These are phyloP conservation scores for Phalloptychus januarius DNA, from an alignment of 2,797 vertebrate species.

Conservation along the genomic window DNA sequence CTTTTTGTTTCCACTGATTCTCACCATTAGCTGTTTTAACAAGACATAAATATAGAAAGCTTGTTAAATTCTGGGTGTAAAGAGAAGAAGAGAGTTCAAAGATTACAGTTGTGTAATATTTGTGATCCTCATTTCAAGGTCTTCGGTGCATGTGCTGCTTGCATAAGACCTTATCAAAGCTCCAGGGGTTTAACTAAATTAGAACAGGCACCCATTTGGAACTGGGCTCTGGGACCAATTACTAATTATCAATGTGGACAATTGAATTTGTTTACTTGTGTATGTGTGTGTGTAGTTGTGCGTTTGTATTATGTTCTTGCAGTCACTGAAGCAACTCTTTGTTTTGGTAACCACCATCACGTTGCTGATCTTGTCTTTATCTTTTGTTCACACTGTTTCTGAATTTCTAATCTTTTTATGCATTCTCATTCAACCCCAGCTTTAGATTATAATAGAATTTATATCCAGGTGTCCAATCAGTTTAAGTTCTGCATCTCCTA, in stretches of 20 bases:
- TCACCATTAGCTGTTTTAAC: conserved; percentile 3
- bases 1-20: conserved; percentile 8
- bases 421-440: background rate
- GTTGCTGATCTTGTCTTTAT: conserved; percentile 9
- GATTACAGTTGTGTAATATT: conserved; percentile 15
- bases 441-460: background rate
- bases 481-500: background rate
- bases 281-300: conserved; percentile 9
- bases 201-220: conserved; percentile 28
- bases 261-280: conserved; percentile 36
- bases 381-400: conserved; percentile 6
- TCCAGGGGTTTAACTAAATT: conserved; percentile 22
- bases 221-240: conserved; percentile 7
- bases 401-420: background rate
- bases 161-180: conserved; percentile 10
- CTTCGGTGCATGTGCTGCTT: conserved; percentile 3
- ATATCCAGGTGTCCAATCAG: background rate
- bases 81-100: background rate
- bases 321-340: conserved; percentile 22
- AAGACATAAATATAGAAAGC: conserved; percentile 11
- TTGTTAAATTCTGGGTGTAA: conserved; percentile 12
- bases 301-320: conserved; percentile 15
- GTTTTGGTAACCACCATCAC: conserved; percentile 32
- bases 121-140: conserved; percentile 15
- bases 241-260: conserved; percentile 23